Conservation (phyloP, 2,113 vertebrate genomes). For the Puffinus mauretanicus region DNA sequence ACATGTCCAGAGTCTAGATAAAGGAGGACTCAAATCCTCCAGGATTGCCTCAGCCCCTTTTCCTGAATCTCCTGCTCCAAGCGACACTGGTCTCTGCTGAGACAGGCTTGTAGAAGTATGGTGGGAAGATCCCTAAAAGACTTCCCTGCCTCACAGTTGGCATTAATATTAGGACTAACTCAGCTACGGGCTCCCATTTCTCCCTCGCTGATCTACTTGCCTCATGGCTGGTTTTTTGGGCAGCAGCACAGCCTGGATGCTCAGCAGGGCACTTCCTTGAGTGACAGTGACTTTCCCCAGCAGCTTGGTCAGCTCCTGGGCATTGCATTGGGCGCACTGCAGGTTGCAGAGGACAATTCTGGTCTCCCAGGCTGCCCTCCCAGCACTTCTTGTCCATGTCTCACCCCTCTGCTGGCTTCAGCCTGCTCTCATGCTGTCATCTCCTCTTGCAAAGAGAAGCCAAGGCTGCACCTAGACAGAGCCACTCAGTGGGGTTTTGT, state of each 20-base stretch:
- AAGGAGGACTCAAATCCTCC: not conserved
- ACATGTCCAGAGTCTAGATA: not conserved
- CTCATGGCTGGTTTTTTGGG: not conserved
- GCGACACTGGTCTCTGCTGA: not conserved
- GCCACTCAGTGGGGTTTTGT: not conserved
- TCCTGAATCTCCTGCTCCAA: not conserved
- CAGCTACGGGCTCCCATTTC: not conserved
- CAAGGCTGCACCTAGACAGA: not conserved
- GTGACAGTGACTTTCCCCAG: not conserved
- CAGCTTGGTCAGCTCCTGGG: not conserved
- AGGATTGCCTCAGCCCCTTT: not conserved
- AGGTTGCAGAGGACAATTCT: not conserved
- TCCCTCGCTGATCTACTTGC: not conserved
- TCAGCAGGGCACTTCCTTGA: not conserved
- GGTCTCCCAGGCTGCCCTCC: not conserved
- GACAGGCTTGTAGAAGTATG: not conserved
- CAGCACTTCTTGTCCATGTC: not conserved
- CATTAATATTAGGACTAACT: not conserved
- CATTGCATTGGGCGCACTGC: not conserved
- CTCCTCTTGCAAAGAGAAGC: not conserved
- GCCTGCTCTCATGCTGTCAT: not conserved
- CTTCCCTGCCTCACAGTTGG: not conserved
- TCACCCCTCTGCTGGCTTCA: not conserved
- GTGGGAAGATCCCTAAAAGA: not conserved
- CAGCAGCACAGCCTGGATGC: not conserved